Conservation (phyloP, 2,113 vertebrate genomes). For the Papio anubis region DNA sequence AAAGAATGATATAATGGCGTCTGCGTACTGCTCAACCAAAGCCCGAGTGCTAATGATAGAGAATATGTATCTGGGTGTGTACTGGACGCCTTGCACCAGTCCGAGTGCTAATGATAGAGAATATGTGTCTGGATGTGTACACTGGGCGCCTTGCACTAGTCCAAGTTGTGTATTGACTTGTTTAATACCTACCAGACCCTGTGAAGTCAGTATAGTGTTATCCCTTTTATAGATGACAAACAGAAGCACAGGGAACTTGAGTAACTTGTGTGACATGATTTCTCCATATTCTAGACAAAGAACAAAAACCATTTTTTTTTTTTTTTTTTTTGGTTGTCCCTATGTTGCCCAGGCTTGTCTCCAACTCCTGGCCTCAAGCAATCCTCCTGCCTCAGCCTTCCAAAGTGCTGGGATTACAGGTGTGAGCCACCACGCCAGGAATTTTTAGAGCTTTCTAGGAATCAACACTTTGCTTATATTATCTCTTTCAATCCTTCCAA, state of each 20-base stretch:
- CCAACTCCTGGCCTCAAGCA: too few species aligned
- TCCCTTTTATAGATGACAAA: background rate
- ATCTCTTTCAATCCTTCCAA: background rate
- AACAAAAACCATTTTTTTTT: background rate
- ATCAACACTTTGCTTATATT: background rate
- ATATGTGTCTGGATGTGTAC: background rate
- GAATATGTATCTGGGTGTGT: too few species aligned
- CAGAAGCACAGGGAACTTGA: background rate
- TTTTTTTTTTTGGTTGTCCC: background rate
- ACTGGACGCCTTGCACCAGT: rapidly evolving
- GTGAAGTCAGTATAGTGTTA: background rate
- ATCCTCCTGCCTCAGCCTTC: too few species aligned
- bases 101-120: too few species aligned
- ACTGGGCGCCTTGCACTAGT: background rate
- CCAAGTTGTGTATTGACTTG: background rate
- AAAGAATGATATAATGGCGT: too few species aligned
- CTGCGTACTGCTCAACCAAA: too few species aligned
- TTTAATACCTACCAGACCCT: background rate
- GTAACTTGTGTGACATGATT: background rate
- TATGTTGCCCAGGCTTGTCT: too few species aligned
- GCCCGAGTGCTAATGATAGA: background rate
- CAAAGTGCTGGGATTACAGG: too few species aligned
- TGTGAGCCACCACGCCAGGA: too few species aligned
- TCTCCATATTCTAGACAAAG: background rate
- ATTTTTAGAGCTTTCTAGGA: background rate